Conservation (phyloP, 1,140 invertebrate genomes). For the Drosophila pallidifrons region DNA sequence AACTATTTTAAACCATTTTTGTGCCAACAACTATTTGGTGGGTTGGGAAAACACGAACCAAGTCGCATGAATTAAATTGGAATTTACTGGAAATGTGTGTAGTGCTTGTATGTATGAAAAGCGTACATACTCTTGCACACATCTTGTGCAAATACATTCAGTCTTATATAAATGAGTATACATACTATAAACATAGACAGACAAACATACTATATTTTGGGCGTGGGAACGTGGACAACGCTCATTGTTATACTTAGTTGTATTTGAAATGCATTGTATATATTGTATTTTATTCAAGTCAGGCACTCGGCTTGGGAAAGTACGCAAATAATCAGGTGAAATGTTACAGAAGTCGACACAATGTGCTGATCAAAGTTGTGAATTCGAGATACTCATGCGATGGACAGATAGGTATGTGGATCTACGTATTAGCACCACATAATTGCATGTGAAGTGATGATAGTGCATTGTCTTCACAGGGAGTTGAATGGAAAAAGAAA, state of each 20-base stretch:
- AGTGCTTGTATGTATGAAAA: slow-evolving; percentile 27
- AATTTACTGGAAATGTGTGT: slow-evolving; percentile 68
- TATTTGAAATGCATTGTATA: slow-evolving; percentile 5
- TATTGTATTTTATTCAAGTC: slow-evolving; percentile 38
- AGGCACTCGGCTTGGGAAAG: slow-evolving; percentile 57
- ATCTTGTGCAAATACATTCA: slow-evolving; percentile 60
- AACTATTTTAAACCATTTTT: neutral
- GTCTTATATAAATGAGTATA: slow-evolving; percentile 9
- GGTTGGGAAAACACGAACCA: slow-evolving; percentile 76
- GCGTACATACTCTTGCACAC: slow-evolving; percentile 50
- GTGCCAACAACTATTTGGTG: slow-evolving; percentile 18
- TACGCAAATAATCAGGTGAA: slow-evolving; percentile 39
- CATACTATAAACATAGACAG: slow-evolving; percentile 20
- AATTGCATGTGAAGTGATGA: slow-evolving; percentile 38
- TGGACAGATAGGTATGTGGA: neutral
- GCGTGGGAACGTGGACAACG: slow-evolving; percentile 62
- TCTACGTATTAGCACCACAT: slow-evolving; percentile 1
- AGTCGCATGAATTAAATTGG: slow-evolving; percentile 69
- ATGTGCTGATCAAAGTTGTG: slow-evolving; percentile 43
- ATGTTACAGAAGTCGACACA: slow-evolving; percentile 47
- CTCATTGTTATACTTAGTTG: slow-evolving; percentile 41
- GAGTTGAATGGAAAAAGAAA: no score
- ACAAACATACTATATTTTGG: slow-evolving; percentile 46
- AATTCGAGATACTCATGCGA: slow-evolving; percentile 13
- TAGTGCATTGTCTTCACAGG: neutral